Evolutionary conservation across 2,797 vertebrate species (phyloP).

Genomic region (Chelmon rostratus): DNA sequence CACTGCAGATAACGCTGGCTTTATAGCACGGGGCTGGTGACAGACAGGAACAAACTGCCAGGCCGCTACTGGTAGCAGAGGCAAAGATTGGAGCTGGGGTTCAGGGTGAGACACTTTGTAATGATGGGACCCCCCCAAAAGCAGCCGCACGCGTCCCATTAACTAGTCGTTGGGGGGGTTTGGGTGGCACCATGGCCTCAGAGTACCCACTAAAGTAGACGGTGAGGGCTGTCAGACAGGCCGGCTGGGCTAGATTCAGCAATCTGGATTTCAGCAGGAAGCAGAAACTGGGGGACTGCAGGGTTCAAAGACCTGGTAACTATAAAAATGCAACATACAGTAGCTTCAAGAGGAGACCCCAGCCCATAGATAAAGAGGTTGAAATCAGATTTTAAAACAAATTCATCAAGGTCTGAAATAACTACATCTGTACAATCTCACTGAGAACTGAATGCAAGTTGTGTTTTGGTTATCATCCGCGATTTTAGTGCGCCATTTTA

Average conservation of each 20-base stretch:
- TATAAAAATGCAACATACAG: constrained; percentile 41
- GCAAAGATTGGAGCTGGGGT: constrained; percentile 49
- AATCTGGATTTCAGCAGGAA: constrained; percentile 63
- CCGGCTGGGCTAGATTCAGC: constrained; percentile 50
- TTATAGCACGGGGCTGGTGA: constrained; percentile 85
- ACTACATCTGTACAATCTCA: not conserved
- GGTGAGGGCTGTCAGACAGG: constrained; percentile 68
- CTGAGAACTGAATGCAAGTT: not conserved
- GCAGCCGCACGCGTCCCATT: constrained; percentile 58
- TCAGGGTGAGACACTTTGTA: constrained; percentile 62
- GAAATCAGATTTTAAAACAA: not conserved
- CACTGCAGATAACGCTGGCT: constrained; percentile 84
- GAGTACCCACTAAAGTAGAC: constrained; percentile 56
- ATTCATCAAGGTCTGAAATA: not conserved
- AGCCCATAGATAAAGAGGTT: constrained; percentile 33
- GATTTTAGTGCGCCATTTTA: not conserved
- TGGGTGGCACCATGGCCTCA: constrained; percentile 42
- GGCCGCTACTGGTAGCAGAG: constrained; percentile 48
- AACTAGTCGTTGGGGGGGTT: constrained; percentile 30
- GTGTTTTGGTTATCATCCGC: not conserved
- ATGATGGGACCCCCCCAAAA: constrained; percentile 45
- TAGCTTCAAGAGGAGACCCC: constrained; percentile 24
- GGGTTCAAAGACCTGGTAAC: constrained; percentile 56
- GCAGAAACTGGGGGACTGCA: constrained; percentile 20
- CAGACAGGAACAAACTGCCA: constrained; percentile 86